Evolutionary conservation across 2,113 vertebrate species (phyloP).

Genomic region (Sturnira hondurensis): DNA sequence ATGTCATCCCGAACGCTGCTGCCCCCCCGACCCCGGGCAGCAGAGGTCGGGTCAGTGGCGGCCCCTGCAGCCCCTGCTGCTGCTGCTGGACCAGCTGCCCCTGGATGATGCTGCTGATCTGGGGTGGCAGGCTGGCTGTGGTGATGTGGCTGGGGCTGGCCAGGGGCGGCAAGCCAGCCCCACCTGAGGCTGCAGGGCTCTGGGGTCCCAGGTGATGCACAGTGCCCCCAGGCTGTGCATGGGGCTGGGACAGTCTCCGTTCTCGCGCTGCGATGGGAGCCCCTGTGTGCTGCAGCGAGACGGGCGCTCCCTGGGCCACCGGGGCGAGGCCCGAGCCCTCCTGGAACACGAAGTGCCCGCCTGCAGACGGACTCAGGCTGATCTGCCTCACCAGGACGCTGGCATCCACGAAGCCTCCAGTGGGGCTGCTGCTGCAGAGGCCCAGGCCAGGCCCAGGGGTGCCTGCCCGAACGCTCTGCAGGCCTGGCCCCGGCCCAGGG

Average conservation of each 20-base stretch:
- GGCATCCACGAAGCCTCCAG: conserved; percentile 85
- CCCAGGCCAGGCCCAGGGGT: conserved; percentile 80
- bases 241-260: conserved; percentile 79
- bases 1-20: conserved; percentile 86
- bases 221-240: conserved; percentile 85
- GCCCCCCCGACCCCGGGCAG: conserved; percentile 81
- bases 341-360: conserved; percentile 89
- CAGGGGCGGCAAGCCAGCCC: conserved; percentile 80
- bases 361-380: conserved; percentile 83
- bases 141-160: conserved; percentile 87
- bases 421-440: conserved; percentile 87
- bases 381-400: conserved; percentile 88
- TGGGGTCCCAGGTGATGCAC: conserved; percentile 91
- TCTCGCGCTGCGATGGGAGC: conserved; percentile 79
- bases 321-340: conserved; percentile 90
- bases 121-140: conserved; percentile 89
- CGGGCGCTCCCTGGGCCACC: conserved; percentile 85
- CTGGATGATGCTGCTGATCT: conserved; percentile 92
- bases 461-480: conserved; percentile 84
- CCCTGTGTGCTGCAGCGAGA: conserved; percentile 81
- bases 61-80: conserved; percentile 75
- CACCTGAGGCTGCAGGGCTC: conserved; percentile 85
- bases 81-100: conserved; percentile 87
- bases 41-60: conserved; percentile 74
- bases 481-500: conserved; percentile 78